These are phyloP conservation scores for Eumacrocentrus americanus DNA, from an alignment of 2,888 invertebrate species.

Conservation along the genomic window DNA sequence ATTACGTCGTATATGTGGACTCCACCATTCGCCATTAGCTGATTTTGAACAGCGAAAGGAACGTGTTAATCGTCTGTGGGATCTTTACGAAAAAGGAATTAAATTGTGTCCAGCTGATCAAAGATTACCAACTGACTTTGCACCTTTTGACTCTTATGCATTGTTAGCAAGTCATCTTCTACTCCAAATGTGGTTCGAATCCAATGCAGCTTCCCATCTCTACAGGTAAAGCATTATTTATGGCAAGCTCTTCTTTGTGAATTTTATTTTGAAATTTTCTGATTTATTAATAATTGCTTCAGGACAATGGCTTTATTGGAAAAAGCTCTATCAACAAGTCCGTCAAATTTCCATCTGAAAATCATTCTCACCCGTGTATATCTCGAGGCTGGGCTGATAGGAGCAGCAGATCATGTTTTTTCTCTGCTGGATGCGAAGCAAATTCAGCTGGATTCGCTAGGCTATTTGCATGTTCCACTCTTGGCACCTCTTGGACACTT, in stretches of 20 bases:
- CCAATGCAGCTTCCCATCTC: slow-evolving; percentile 59
- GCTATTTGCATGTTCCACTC: slow-evolving; percentile 81
- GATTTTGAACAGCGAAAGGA: slow-evolving; percentile 47
- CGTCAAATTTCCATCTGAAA: slow-evolving; percentile 89
- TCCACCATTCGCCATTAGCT: slow-evolving; percentile 62
- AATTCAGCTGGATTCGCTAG: slow-evolving; percentile 90
- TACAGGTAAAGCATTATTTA: slow-evolving; percentile 46
- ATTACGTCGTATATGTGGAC: slow-evolving; percentile 75
- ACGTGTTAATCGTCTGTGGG: slow-evolving; percentile 49
- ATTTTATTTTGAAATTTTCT: not conserved
- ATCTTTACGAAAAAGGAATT: slow-evolving; percentile 53
- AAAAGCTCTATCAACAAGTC: slow-evolving; percentile 65
- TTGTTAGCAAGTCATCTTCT: slow-evolving; percentile 78
- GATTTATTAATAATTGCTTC: slow-evolving; percentile 30
- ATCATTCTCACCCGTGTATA: slow-evolving; percentile 83
- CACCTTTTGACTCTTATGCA: slow-evolving; percentile 80
- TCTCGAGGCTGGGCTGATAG: slow-evolving; percentile 61
- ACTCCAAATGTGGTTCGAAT: slow-evolving; percentile 64
- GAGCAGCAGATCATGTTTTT: slow-evolving; percentile 53
- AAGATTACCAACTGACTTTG: slow-evolving; percentile 73
- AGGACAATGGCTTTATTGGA: slow-evolving; percentile 56
- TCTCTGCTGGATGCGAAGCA: slow-evolving; percentile 83
- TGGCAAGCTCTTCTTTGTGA: not conserved
- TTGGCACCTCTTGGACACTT: slow-evolving; percentile 76
- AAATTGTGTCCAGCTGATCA: slow-evolving; percentile 61